Conservation (phyloP, 2,113 vertebrate genomes). For the Rhabdomys dilectus region DNA sequence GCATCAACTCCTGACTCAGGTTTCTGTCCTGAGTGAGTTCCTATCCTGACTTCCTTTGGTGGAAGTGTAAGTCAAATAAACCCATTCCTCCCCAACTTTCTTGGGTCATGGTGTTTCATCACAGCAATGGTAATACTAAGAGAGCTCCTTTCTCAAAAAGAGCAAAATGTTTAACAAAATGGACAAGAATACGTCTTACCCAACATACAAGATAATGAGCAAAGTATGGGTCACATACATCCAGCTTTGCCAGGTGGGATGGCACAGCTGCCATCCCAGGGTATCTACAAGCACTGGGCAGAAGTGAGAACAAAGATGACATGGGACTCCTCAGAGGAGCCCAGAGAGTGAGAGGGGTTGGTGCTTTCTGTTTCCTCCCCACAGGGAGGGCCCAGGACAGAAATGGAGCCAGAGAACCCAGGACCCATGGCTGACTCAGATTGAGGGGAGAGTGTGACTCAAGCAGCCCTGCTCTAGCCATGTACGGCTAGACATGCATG, state of each 20-base stretch:
- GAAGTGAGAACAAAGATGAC: background rate
- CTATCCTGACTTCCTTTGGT: background rate
- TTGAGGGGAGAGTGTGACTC: too few relatives aligned
- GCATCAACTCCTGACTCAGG: background rate
- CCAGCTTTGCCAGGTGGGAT: background rate
- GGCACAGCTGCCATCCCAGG: background rate
- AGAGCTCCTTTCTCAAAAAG: background rate
- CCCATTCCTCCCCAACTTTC: background rate
- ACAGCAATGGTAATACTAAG: background rate
- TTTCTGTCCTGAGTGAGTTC: background rate
- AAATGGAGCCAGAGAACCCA: background rate
- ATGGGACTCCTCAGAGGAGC: background rate
- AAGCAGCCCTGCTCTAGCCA: too few relatives aligned
- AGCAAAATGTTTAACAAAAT: background rate
- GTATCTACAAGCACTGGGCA: background rate
- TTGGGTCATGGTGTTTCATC: background rate
- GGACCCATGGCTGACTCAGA: background rate
- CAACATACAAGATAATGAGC: background rate
- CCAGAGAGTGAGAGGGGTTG: background rate
- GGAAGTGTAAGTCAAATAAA: background rate
- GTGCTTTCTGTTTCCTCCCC: background rate
- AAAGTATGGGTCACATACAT: background rate
- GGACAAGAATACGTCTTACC: background rate
- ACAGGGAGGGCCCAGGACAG: background rate
- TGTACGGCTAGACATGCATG: background rate